phyloP scores from a whole-genome alignment of 2,797 vertebrate species.

The Rhynchotus rufescens region DNA sequence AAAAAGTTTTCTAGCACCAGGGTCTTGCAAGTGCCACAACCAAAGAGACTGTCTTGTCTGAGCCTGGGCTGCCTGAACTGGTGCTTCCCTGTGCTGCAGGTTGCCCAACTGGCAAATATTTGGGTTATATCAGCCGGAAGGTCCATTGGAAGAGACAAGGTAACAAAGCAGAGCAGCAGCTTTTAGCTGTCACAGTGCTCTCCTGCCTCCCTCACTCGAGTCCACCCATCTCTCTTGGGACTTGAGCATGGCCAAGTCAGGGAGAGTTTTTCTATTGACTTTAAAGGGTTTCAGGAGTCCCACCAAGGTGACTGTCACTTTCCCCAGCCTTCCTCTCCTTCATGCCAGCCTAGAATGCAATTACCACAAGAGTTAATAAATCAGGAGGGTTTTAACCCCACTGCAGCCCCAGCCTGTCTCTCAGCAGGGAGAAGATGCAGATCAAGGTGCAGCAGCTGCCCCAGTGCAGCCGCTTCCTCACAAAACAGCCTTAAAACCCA shows the following conservation, averaged over 20 bases:
- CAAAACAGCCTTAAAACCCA: neutral
- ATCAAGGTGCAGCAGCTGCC: neutral
- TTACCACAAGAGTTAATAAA: neutral
- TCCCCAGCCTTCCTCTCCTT: no score
- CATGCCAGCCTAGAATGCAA: no score
- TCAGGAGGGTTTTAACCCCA: neutral
- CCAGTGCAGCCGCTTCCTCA: fast-evolving
- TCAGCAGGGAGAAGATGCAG: fast-evolving
- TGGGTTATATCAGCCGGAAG: neutral
- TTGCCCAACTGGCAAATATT: no score
- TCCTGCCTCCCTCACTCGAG: constrained; percentile 16
- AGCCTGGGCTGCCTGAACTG: neutral
- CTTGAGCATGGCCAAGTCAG: constrained; percentile 33
- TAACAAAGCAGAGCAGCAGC: neutral
- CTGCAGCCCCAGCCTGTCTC: no score
- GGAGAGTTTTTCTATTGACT: constrained; percentile 47
- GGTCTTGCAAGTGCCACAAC: fast-evolving
- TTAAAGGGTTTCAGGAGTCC: neutral
- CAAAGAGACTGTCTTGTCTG: fast-evolving
- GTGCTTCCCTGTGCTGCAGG: no score
- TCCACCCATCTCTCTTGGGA: neutral
- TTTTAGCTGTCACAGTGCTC: neutral
- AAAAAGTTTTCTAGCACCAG: neutral
- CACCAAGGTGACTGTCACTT: no score
- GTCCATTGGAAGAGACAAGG: neutral